Evolutionary conservation across 1,140 invertebrate genomes (phyloP).

Genomic region (Magallana gigas): DNA sequence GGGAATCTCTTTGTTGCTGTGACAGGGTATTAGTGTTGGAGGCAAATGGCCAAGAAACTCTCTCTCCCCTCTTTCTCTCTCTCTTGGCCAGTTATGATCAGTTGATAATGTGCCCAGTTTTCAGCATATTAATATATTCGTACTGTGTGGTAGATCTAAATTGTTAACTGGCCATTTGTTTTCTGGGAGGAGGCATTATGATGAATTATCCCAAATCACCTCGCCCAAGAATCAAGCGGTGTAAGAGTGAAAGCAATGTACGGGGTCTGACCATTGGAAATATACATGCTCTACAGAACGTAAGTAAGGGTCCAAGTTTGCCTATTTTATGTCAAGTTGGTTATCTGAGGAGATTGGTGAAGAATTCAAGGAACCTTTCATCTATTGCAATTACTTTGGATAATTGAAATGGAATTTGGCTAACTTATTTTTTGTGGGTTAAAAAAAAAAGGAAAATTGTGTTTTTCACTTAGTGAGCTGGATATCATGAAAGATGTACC

Average conservation of each 20-base stretch:
- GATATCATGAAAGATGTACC: background rate
- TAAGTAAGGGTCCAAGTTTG: background rate
- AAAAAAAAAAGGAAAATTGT: background rate
- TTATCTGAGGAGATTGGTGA: background rate
- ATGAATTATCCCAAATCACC: conserved; percentile 41
- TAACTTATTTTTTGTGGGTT: background rate
- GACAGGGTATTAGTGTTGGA: background rate
- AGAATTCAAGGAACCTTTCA: conserved; percentile 14
- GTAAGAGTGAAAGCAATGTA: conserved; percentile 41
- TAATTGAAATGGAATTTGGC: conserved; percentile 14
- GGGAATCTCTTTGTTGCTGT: conserved; percentile 5
- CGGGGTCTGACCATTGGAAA: conserved; percentile 42
- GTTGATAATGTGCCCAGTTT: conserved; percentile 32
- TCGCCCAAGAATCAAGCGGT: conserved; percentile 44
- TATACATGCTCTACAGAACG: conserved; percentile 30
- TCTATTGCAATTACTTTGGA: conserved; percentile 11
- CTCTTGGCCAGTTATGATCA: background rate
- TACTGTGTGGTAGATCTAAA: conserved; percentile 14
- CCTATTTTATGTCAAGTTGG: background rate
- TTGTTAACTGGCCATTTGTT: conserved; percentile 23
- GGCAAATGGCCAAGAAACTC: conserved; percentile 15
- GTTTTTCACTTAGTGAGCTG: background rate
- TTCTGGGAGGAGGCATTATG: conserved; percentile 12
- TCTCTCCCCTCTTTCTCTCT: background rate
- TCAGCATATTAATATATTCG: background rate